Evolutionary conservation across 2,888 invertebrate genomes (phyloP), one percentile per base, ranked within the genome.

Genomic region (Cybosia mesomella): DNA sequence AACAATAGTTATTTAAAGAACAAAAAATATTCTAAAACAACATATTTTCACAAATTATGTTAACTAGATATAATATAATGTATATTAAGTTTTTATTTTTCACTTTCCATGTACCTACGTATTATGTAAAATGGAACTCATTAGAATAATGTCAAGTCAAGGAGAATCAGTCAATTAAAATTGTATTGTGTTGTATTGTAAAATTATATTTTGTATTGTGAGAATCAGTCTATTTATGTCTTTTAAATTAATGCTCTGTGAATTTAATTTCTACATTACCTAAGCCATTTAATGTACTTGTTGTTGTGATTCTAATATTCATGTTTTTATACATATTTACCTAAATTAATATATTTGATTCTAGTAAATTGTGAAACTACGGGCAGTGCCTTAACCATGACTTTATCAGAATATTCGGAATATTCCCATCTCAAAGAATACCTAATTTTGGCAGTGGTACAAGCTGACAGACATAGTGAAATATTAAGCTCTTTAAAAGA

Each of bases 351-450:
- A 4, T 55, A 15, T 55, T 28, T 55, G 18, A 18, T 43, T n/a
- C n/a, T n/a, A 18, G 9, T 58, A 22, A 34, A n/a, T 60, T 24
- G 15, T 15, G 34, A 36, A 39, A n/a, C 57, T 24, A 22, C 2
- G 18, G n/a, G 15, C 21, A 22, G n/a, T 43, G 4, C 32, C 9
- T 3, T 36, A 10, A 83, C 74, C 73, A 92, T 94, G 93, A 90
- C 90, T 72, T 70, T 88, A 77, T 85, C 89, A 1, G 89, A 91
- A n/a, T 93, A 92, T 77, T 68, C 89, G 1, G 89, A 91, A n/a
- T 93, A 92, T 77, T 68, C 79, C 34, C 75, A 84, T 43, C 72
- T 93, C 7, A 92, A 90, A 78, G 71, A 91, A 58, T 82, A 88
- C 67, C 83, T 93, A 57, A 76, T 89, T 7, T 71, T 82, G n/a